Percentiles rank a stretch among this genome's conserved stretches.
These are phyloP conservation scores for Petrocephalus zakoni DNA, from an alignment of 2,113 vertebrate genomes.

Conservation along the genomic window DNA sequence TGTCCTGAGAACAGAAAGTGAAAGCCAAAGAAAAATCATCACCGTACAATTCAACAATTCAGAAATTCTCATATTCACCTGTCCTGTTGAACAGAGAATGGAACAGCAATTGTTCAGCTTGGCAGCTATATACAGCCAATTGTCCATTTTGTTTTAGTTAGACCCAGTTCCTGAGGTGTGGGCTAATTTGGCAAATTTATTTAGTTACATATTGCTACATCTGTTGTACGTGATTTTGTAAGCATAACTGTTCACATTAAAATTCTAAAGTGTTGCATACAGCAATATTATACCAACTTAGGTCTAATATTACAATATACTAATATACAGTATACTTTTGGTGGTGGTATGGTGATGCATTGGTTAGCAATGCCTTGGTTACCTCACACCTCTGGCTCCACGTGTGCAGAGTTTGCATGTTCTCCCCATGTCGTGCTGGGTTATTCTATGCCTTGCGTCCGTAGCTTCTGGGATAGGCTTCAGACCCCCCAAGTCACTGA, in stretches of 20 bases:
- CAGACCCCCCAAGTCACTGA: neutral
- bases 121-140: neutral
- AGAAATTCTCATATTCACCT: neutral
- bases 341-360: neutral
- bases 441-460: neutral
- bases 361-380: neutral
- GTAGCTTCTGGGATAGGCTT: neutral
- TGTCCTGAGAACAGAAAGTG: neutral
- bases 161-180: neutral
- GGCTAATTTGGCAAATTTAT: neutral
- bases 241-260: neutral
- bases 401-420: neutral
- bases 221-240: neutral
- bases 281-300: neutral
- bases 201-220: neutral
- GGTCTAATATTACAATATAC: neutral
- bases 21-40: neutral
- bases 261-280: neutral
- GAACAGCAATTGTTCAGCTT: neutral
- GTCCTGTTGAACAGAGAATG: neutral
- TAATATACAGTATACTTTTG: neutral
- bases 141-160: neutral
- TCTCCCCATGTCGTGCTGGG: neutral
- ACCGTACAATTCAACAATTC: neutral
- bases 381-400: neutral